Percentiles rank a stretch among this genome's conserved stretches.
phyloP scores from a whole-genome alignment of 2,888 invertebrate genomes.

The Helicoverpa assulta region DNA sequence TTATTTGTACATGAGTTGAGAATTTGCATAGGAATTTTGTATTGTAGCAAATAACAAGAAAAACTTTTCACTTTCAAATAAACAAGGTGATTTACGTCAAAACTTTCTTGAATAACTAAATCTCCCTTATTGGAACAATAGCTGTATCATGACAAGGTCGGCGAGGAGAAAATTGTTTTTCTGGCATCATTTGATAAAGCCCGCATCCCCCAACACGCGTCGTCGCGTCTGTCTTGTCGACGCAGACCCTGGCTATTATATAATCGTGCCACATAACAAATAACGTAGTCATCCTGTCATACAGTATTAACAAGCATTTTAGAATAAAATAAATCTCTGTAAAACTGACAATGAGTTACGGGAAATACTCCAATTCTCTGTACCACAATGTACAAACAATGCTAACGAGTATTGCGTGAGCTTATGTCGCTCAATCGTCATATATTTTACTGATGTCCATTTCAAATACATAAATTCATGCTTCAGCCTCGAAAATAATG shows the following conservation, averaged over 20 bases:
- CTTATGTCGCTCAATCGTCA: conserved; percentile 25
- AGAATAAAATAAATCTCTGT: conserved; percentile 8
- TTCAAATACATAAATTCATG: conserved; percentile 29
- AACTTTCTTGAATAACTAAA: conserved; percentile 4
- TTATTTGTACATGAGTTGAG: neutral
- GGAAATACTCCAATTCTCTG: conserved; percentile 2
- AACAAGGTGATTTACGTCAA: conserved; percentile 6
- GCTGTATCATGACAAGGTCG: neutral
- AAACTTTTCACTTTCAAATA: conserved; percentile 15
- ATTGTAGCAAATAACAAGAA: conserved; percentile 14
- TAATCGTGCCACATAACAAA: neutral
- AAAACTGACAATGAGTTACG: conserved; percentile 15
- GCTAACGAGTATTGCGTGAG: conserved; percentile 6
- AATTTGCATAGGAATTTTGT: neutral
- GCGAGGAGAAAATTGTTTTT: conserved; percentile 8
- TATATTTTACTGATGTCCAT: conserved; percentile 25
- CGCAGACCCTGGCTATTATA: neutral
- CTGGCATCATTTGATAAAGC: conserved; percentile 11
- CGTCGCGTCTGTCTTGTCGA: neutral
- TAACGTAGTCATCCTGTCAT: conserved; percentile 2
- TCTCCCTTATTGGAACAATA: conserved; percentile 3
- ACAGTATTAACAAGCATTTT: neutral
- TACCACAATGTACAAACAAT: conserved; percentile 1
- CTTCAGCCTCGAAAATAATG: conserved; percentile 14
- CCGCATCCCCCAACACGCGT: conserved; percentile 30